phyloP scores from a whole-genome alignment of 2,113 vertebrate species.

The Poeciliopsis turrubarensis region DNA sequence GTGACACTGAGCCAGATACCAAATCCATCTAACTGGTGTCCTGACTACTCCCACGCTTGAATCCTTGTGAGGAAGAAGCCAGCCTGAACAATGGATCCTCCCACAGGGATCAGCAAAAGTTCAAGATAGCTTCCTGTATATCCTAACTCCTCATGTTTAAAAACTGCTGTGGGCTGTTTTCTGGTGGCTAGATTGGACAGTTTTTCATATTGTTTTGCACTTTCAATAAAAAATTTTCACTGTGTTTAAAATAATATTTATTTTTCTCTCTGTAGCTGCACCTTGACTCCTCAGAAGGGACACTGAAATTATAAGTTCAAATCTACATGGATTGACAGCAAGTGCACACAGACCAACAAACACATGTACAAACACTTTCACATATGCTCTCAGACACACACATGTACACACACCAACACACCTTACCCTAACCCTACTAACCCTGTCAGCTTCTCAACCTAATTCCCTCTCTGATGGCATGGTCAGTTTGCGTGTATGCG shows the following conservation, averaged over 20 bases:
- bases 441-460: conserved; percentile 65
- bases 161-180: conserved; percentile 1
- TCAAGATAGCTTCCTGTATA: conserved; percentile 35
- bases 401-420: conserved; percentile 27
- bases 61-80: conserved; percentile 40
- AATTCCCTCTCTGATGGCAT: conserved; percentile 68
- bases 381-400: conserved; percentile 9
- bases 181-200: conserved; percentile 15
- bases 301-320: conserved; percentile 59
- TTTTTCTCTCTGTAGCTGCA: conserved; percentile 37
- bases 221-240: not conserved
- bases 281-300: conserved; percentile 49
- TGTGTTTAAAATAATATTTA: conserved; percentile 16
- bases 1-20: conserved; percentile 39
- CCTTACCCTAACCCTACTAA: conserved; percentile 65
- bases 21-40: conserved; percentile 46
- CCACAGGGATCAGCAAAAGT: conserved; percentile 57
- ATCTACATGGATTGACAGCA: conserved; percentile 47
- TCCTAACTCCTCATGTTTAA: not conserved
- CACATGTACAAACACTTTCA: not conserved
- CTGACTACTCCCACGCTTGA: conserved; percentile 38
- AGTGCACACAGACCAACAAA: not conserved
- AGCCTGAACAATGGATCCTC: conserved; percentile 28
- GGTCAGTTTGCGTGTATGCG: conserved; percentile 55
- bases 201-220: not conserved